phyloP scores from a whole-genome alignment of 53 echinoderm and acorn worm species.

The Glandiceps talaboti region DNA sequence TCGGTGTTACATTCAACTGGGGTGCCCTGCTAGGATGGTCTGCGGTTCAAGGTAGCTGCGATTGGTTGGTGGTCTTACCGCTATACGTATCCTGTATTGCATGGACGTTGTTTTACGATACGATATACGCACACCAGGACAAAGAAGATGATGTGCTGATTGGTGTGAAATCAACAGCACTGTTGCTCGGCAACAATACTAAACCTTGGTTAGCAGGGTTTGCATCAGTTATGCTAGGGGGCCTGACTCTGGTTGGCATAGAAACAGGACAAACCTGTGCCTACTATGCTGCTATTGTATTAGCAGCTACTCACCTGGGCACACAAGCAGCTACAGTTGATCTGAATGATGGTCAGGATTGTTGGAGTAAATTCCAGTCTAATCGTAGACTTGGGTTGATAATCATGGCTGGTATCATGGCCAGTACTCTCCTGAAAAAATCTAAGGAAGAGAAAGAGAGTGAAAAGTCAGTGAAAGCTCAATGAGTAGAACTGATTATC shows the following conservation, averaged over 20 bases:
- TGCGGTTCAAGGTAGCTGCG: slow-evolving; percentile 81
- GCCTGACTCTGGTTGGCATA: slow-evolving; percentile 40
- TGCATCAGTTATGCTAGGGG: slow-evolving; percentile 53
- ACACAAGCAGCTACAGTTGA: slow-evolving; percentile 65
- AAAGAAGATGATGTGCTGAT: slow-evolving; percentile 79
- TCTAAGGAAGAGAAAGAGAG: background rate
- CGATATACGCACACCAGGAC: slow-evolving; percentile 99
- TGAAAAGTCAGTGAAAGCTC: no score
- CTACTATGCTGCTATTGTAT: slow-evolving; percentile 65
- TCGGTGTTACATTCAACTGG: slow-evolving; percentile 85
- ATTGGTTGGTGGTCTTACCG: slow-evolving; percentile 85
- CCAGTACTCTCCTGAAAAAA: slow-evolving; percentile 29
- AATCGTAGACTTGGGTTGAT: slow-evolving; percentile 85
- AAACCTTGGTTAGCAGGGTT: slow-evolving; percentile 81
- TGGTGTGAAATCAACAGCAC: slow-evolving; percentile 80
- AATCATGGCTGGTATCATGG: slow-evolving; percentile 81
- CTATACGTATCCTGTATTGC: slow-evolving; percentile 62
- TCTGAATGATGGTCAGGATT: slow-evolving; percentile 78
- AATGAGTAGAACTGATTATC: no score
- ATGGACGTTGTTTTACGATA: slow-evolving; percentile 90
- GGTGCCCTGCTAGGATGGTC: slow-evolving; percentile 80
- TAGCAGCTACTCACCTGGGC: slow-evolving; percentile 64
- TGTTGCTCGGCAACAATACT: slow-evolving; percentile 80
- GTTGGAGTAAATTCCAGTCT: slow-evolving; percentile 97
- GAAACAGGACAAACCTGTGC: slow-evolving; percentile 63